Evolutionary conservation across 1,140 invertebrate genomes (phyloP), one percentile per base, ranked within the genome.

Genomic region (Drosophila pallidifrons): DNA sequence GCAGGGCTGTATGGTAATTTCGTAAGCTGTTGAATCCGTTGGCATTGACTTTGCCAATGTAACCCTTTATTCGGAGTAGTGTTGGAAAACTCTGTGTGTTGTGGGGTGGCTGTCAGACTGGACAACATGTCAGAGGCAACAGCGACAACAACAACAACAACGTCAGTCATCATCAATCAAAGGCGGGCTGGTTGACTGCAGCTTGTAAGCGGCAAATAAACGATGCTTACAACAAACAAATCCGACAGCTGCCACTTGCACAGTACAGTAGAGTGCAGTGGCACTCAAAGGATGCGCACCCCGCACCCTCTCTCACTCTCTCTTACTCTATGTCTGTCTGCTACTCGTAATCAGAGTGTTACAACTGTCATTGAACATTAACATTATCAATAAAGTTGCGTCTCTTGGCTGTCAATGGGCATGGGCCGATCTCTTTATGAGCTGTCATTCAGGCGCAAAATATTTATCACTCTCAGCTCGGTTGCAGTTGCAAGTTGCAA

Each of bases 361-460:
- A 25, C 67, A 35, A 54, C 57, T 72, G 45, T 52, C 30, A 52
- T 57, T 54, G 49, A 74, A 45, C 55, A 54, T 35, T 28, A 16
- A 41, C 64, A 73, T 68, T 68, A 74, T 70, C 73, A 71, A 63
- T 66, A 59, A 47, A 43, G 51, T 38, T 45, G 63, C 47, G 10
- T 32, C 60, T 38, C 47, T 25, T 0, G 5, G 7, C 35, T 64
- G 60, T 63, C 58, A 60, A 54, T 41, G 16, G 47, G 10, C 28
- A 49, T 51, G n/a, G 57, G 58, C 30, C 60, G 60, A 64, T 60
- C 13, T 32, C 57, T 69, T 82, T 88, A 77, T 85, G 82, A 59
- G 52, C 83, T 87, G 82, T 82, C 82, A 87, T 70, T 86, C 79
- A 73, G 30, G 73, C 77, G 73, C 82, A 87, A 80, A 87, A 87